Evolutionary conservation across 2,888 invertebrate genomes (phyloP).

Genomic region (Anagyrus pseudococci): DNA sequence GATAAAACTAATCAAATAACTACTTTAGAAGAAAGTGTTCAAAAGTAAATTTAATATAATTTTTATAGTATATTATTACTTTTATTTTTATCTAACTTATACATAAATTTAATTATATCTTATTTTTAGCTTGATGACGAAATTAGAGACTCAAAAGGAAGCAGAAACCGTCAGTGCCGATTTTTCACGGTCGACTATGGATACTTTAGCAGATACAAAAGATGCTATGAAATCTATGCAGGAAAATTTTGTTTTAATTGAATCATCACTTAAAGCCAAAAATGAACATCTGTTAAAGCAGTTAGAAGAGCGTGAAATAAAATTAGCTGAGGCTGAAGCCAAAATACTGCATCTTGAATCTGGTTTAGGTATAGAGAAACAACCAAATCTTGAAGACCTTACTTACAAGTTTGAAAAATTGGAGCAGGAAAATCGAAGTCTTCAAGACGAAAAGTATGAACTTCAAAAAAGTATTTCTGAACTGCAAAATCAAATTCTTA

Average conservation of each 20-base stretch:
- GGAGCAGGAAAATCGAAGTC: conserved; percentile 48
- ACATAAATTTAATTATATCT: no score
- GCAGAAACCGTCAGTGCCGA: conserved; percentile 50
- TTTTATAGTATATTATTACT: not conserved
- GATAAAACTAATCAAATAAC: conserved; percentile 67
- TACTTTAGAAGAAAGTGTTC: conserved; percentile 67
- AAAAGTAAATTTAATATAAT: conserved; percentile 45
- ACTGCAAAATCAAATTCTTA: conserved; percentile 51
- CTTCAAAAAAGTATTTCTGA: conserved; percentile 52
- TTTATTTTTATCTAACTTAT: conserved; percentile 15
- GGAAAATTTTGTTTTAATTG: conserved; percentile 75
- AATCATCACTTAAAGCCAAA: conserved; percentile 75
- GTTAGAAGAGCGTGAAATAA: conserved; percentile 66
- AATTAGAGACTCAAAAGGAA: conserved; percentile 47
- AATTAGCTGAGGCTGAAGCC: conserved; percentile 59
- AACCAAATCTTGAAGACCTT: conserved; percentile 48
- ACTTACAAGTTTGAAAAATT: conserved; percentile 49
- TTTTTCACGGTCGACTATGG: conserved; percentile 64
- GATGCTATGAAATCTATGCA: conserved; percentile 83
- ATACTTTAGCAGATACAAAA: conserved; percentile 77
- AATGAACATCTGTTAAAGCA: conserved; percentile 66
- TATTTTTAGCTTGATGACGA: conserved; percentile 47
- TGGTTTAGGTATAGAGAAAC: conserved; percentile 46
- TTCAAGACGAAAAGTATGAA: conserved; percentile 55
- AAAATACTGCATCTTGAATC: conserved; percentile 52